Evolutionary conservation across 2,797 vertebrate genomes (phyloP).

Genomic region (Arremon aurantiirostris): DNA sequence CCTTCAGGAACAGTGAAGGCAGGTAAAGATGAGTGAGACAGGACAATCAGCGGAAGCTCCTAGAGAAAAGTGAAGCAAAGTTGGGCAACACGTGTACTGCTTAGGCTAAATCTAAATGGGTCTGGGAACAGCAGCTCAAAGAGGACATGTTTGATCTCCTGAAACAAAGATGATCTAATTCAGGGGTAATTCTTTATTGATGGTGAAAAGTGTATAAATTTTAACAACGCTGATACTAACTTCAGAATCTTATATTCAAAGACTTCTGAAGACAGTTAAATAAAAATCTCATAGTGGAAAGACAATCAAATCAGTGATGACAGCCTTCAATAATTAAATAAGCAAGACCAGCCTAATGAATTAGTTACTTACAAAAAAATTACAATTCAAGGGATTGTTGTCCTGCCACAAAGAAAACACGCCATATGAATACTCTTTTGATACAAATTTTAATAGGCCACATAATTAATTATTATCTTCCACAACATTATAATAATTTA

Average conservation of each 20-base stretch:
- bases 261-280: not conserved
- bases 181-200: not conserved
- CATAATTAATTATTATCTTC: not conserved
- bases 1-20: not conserved
- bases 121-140: not conserved
- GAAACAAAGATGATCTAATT: not conserved
- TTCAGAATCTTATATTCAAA: not conserved
- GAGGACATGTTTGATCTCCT: not conserved
- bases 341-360: not conserved
- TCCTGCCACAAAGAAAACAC: not conserved
- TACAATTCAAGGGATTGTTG: not conserved
- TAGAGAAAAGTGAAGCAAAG: not conserved
- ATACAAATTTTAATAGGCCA: constrained; percentile 12
- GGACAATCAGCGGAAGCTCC: not conserved
- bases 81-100: not conserved
- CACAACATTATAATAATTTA: not conserved
- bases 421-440: not conserved
- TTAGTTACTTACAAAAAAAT: not conserved
- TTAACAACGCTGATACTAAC: not conserved
- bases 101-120: not conserved
- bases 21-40: not conserved
- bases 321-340: not conserved
- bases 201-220: not conserved
- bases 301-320: not conserved
- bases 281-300: not conserved